These are phyloP conservation scores for Grus americana DNA, from an alignment of 2,113 vertebrate species.

Conservation along the genomic window DNA sequence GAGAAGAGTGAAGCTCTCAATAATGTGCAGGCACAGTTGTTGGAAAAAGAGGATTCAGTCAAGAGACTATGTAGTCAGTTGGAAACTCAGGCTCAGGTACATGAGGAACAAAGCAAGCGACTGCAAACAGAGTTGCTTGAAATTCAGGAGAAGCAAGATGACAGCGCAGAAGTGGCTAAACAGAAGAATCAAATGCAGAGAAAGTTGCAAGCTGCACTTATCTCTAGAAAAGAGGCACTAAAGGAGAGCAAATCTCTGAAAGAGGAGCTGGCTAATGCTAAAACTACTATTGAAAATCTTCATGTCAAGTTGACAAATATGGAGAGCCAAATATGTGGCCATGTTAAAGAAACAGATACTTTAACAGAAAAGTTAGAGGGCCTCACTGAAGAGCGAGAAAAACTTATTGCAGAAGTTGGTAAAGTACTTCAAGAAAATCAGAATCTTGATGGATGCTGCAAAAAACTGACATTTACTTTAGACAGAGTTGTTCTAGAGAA, in stretches of 20 bases:
- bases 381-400: conserved; percentile 79
- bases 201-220: conserved; percentile 94
- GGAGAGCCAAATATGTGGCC: conserved; percentile 73
- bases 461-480: conserved; percentile 87
- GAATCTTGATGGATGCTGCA: conserved; percentile 83
- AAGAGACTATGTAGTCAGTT: conserved; percentile 77
- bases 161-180: conserved; percentile 71
- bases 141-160: conserved; percentile 77
- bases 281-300: conserved; percentile 69
- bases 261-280: conserved; percentile 77
- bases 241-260: conserved; percentile 86
- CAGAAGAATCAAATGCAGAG: conserved; percentile 87
- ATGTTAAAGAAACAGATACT: conserved; percentile 61
- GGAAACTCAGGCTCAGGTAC: conserved; percentile 71
- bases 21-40: conserved; percentile 77
- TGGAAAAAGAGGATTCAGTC: conserved; percentile 81
- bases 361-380: conserved; percentile 62
- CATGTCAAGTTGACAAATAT: conserved; percentile 67
- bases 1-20: conserved; percentile 78
- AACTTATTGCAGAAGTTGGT: conserved; percentile 85
- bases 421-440: conserved; percentile 84
- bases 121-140: conserved; percentile 78
- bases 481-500: conserved; percentile 84
- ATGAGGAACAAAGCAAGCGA: conserved; percentile 76
- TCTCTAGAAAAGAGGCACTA: conserved; percentile 92